A percentile compares a stretch with the other conserved stretches of the same genome.
These are phyloP conservation scores for Resseliella maxima DNA, from an alignment of 2,888 invertebrate genomes.

Conservation along the genomic window DNA sequence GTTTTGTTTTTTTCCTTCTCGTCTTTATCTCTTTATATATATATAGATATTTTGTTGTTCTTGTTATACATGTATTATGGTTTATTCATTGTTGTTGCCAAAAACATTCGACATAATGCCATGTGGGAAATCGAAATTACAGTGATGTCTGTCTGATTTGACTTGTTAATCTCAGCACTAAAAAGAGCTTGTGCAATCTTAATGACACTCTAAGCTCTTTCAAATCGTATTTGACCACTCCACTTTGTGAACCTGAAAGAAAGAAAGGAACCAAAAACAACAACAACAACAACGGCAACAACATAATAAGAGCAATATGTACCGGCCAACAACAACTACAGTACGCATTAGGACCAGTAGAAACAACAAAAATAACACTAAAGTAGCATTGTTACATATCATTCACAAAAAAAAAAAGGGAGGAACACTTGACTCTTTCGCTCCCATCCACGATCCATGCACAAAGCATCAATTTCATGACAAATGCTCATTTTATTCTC, in stretches of 20 bases:
- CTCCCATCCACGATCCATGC: background rate
- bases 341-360: too few species aligned
- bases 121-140: background rate
- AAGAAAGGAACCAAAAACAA: too few species aligned
- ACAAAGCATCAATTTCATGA: background rate
- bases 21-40: too few species aligned
- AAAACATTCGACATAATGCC: background rate
- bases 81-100: background rate
- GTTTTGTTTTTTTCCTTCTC: background rate
- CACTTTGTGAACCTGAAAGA: background rate
- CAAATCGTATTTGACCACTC: background rate
- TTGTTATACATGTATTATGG: too few species aligned
- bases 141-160: background rate
- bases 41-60: too few species aligned
- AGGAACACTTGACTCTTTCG: background rate
- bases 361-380: too few species aligned
- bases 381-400: background rate
- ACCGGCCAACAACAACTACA: background rate
- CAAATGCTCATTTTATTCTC: background rate
- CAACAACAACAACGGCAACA: background rate
- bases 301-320: too few species aligned
- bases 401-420: background rate
- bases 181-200: background rate
- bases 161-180: background rate
- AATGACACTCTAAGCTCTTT: slow-evolving; percentile 4